Base-by-base conservation (phyloP, 2,797 vertebrate genomes). In the Gallinago nigripennis region DNA sequence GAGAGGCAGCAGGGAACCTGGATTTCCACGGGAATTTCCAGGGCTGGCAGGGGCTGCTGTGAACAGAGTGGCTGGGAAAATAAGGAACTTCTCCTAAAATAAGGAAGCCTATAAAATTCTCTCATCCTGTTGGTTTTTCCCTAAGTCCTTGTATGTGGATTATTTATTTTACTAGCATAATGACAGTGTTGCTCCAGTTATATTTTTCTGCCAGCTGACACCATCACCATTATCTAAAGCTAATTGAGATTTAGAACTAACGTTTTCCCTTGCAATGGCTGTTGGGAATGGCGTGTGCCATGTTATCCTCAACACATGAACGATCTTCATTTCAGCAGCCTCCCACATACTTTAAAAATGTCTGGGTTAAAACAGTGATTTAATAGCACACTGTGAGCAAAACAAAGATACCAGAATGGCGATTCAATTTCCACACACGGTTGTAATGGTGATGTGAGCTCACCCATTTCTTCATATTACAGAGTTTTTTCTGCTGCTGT, bases 1-100 rank as follows among this genome's bases (percentile, higher is more conserved):
- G 2, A 37, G 30, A 31, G 8, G 16, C 39, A 65, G 4, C 4
- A 33, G 6, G 39, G 82, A 81, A 48, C 39, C 23, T 0, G 0
- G 64, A 63, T 50, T 64, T 70, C 81, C 78, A 23, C 1, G 9
- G 51, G 57, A 17, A 46, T 86, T 86, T 86, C 33, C 43, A 45
- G 12, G 51, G 18, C 17, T 73, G 18, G 9, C 15, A 54, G 30
- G 18, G 21, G 14, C 33, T 80, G 39, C 61, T 81, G 33, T 35
- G 27, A 80, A 56, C 23, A 65, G 21, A 56, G 6, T 4, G 25
- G 1, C 24, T n/a, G 45, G 39, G 48, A 68, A 73, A 84, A 77
- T 33, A 50, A 61, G 27, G 9, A 70, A 28, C 6, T 45, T 56
- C 28, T 4, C 13, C 7, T 70, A 1, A 21, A 41, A 78, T 20